Base-by-base conservation (phyloP, 2,113 vertebrate genomes). In the Ciconia maguari region DNA sequence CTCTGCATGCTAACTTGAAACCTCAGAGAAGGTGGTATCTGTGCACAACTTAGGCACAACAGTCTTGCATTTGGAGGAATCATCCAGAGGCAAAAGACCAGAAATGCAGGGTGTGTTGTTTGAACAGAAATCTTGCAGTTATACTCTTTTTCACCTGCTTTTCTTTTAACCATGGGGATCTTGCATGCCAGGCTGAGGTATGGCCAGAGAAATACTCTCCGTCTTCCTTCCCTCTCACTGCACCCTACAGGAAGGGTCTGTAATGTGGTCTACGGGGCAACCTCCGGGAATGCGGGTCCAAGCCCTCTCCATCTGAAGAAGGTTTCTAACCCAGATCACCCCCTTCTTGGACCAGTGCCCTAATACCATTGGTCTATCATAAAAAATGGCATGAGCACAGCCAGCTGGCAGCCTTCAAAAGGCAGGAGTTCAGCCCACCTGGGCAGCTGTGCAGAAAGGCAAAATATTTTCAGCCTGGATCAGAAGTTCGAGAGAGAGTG, bases 251-350 rank as follows among this genome's bases (percentile, higher is more conserved):
- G 14, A 78, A 55, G 8, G 30, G 6, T 83, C 29, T 80, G 29
- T 60, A 51, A 64, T 10, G 9, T 8, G 2, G 2, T 70, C 9
- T n/a, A 1, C 15, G 13, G 38, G 15, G 7, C 10, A 77, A 1
- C 13, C 17, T 57, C 24, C 9, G 2, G 41, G 34, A 86, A 52
- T 34, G 36, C 0, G 2, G 27, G 2, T 51, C 49, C 1, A 7
- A 83, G 21, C 9, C 24, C 10, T 52, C 7, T 1, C 41, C 36
- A 16, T 30, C 30, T 60, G 52, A 80, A 83, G 34, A 24, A 86
- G 24, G 15, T 22, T 84, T 66, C 49, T 69, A 83, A 44, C 1
- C 3, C 27, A 44, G 7, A 22, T 34, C 38, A n/a, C 2, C 1
- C 16, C 4, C 12, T 66, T 88, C 17, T 34, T 74, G 55, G 7